These are phyloP conservation scores for Caenorhabditis drosophilae DNA, from an alignment of 2,888 invertebrate genomes.

Conservation along the genomic window DNA sequence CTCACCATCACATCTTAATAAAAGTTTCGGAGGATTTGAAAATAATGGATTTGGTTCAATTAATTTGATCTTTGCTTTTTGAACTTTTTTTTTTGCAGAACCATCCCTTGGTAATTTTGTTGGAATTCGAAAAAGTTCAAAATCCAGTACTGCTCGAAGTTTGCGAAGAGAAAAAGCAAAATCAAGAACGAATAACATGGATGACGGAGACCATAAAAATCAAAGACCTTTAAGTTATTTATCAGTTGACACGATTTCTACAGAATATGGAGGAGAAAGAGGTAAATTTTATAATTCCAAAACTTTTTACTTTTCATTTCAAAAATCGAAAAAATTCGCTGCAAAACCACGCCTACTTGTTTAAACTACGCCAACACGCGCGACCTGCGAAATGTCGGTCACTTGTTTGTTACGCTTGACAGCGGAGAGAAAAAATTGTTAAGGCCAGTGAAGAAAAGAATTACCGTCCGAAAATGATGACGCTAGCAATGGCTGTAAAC, in stretches of 20 bases:
- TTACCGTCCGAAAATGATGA: slow-evolving; percentile 38
- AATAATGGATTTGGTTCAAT: slow-evolving; percentile 17
- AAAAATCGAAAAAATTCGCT: no score
- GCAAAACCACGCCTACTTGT: slow-evolving; percentile 15
- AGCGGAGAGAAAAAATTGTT: background rate
- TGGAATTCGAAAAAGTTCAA: slow-evolving; percentile 15
- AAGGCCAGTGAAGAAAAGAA: slow-evolving; percentile 37
- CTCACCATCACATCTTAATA: slow-evolving; percentile 22
- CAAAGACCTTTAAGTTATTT: slow-evolving; percentile 23
- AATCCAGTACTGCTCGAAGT: slow-evolving; percentile 14
- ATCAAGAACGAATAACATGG: slow-evolving; percentile 15
- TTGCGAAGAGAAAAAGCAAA: slow-evolving; percentile 26
- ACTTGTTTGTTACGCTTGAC: slow-evolving; percentile 7
- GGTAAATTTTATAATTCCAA: background rate
- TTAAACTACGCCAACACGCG: slow-evolving; percentile 10
- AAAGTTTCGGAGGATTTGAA: slow-evolving; percentile 39
- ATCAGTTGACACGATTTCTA: slow-evolving; percentile 33
- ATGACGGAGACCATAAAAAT: no score
- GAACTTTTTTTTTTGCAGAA: slow-evolving; percentile 5
- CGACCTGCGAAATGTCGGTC: slow-evolving; percentile 24
- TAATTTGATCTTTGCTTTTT: background rate
- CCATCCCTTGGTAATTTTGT: slow-evolving; percentile 13
- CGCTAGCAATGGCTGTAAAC: slow-evolving; percentile 31
- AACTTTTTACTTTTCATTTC: background rate
- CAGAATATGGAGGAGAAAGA: slow-evolving; percentile 26